phyloP scores from a whole-genome alignment of 2,113 vertebrate species.

The Caretta caretta region DNA sequence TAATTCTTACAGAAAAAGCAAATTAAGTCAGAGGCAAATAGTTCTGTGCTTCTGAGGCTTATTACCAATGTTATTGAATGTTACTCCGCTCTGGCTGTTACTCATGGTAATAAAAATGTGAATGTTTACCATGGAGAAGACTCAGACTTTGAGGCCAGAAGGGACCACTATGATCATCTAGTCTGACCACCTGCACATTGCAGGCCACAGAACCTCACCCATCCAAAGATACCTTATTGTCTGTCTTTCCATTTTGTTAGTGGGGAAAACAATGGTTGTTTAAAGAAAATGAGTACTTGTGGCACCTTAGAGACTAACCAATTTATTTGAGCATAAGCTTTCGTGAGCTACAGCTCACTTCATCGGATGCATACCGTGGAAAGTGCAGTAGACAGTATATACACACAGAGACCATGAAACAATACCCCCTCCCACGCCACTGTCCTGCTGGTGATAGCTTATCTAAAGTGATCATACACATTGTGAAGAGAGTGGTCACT shows the following conservation, averaged over 20 bases:
- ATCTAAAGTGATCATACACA: no score
- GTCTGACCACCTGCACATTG: background rate
- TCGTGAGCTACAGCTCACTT: no score
- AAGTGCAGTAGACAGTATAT: no score
- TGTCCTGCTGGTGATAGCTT: no score
- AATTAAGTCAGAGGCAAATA: constrained; percentile 68
- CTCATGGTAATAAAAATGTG: constrained; percentile 51
- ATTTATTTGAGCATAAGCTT: no score
- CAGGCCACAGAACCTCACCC: background rate
- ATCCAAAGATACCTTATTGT: background rate
- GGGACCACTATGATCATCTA: background rate
- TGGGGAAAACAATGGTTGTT: background rate
- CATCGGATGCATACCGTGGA: no score
- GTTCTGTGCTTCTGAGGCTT: constrained; percentile 53
- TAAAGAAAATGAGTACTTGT: background rate
- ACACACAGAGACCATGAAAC: no score
- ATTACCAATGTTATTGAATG: constrained; percentile 48
- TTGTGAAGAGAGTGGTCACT: no score
- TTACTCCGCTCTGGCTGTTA: constrained; percentile 46
- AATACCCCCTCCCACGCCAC: no score
- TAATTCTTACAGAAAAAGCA: constrained; percentile 65
- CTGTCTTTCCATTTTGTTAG: constrained; percentile 2
- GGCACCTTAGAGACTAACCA: no score
- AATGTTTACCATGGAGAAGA: constrained; percentile 17
- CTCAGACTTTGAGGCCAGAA: background rate